Evolutionary conservation across 2,888 invertebrate species (phyloP), one percentile per base, ranked within the genome.

Genomic region (Pterostichus niger): DNA sequence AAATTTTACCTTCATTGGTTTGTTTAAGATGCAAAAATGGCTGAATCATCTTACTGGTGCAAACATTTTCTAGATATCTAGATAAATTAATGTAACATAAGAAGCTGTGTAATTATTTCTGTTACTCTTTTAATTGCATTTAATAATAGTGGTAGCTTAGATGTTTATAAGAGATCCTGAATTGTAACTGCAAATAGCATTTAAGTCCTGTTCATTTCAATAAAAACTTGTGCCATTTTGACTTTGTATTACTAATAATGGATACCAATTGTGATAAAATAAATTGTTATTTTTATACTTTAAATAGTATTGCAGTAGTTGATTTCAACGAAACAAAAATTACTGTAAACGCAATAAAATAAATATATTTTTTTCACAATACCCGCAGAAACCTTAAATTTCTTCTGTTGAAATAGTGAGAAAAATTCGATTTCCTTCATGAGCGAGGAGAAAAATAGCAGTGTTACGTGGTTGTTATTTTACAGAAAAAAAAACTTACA

Each of bases 11-110:
- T 33, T 24, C 24, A 59, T 9, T 33, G 35, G 33, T 64, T 64
- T 64, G 35, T 64, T 64, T 64, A 64, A 33, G 13, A 64, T 6
- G 59, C 59, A 33, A 64, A 64, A 64, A 64, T 64, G n/a, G 35
- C 1, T 64, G 24, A 59, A 17, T 13, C 7, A 17, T 13, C 7
- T 17, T n/a, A 59, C 1, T 59, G 4, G 59, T 31, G 59, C 15
- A 59, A 59, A 59, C 11, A 59, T 59, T 24, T 17, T 56, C 40
- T 40, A 2, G 40, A 1, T 40, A 40, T 40, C 31, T n/a, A 64
- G 61, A 33, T 64, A 35, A 64, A 33, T n/a, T 31, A 64, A 13
- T 6, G 35, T 35, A 59, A 59, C 31, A 59, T 59, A 13, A 64
- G n/a, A 7, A 64, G 64, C 6, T 35, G 7, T 64, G 35, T 64